Percentiles rank a stretch among this genome's conserved stretches.
Conservation (phyloP, 1,140 invertebrate genomes). For the Drosophila nikananu region DNA sequence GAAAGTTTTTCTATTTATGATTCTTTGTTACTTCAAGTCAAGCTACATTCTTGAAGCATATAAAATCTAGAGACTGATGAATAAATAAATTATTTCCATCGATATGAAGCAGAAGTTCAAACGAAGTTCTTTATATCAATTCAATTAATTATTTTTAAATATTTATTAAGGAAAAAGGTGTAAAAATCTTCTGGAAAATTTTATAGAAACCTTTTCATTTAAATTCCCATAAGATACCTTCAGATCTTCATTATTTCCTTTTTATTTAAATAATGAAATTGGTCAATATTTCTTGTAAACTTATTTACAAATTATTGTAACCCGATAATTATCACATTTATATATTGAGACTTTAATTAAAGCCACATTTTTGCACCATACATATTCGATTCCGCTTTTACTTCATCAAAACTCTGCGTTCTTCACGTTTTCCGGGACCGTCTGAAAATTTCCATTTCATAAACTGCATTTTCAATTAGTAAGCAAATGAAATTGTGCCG, state of each 20-base stretch:
- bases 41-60: neutral
- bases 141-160: neutral
- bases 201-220: no score
- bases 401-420: neutral
- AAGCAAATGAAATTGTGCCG: constrained; percentile 32
- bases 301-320: neutral
- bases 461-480: constrained; percentile 39
- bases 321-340: neutral
- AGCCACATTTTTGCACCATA: constrained; percentile 2
- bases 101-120: neutral
- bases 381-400: constrained; percentile 11
- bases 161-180: no score
- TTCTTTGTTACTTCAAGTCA: neutral
- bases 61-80: neutral
- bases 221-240: no score
- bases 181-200: no score
- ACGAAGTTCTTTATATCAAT: neutral
- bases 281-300: neutral
- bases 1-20: constrained; percentile 5
- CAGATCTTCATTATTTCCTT: no score
- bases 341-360: neutral
- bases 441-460: constrained; percentile 23
- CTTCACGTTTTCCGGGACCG: constrained; percentile 44
- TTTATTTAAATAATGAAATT: neutral
- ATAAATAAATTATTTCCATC: neutral